Percentiles rank a stretch among this genome's conserved stretches.
Conservation (phyloP, 2,888 invertebrate species). For the Melanostoma mellinum region DNA sequence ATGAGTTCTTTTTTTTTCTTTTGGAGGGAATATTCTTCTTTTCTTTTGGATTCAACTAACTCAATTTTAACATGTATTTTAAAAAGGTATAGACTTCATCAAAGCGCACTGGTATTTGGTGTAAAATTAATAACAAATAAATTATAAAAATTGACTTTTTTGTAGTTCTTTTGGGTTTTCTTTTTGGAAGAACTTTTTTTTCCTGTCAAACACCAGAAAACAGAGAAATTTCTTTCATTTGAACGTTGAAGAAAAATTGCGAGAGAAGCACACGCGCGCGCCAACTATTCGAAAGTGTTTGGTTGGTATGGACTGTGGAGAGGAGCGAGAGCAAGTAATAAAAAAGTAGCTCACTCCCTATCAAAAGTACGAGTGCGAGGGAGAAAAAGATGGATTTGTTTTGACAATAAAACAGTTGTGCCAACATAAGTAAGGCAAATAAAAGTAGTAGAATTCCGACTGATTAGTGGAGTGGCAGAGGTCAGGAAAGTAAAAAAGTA, state of each 20-base stretch:
- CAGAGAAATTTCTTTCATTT: background rate
- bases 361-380: conserved; percentile 23
- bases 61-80: background rate
- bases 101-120: background rate
- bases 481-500: background rate
- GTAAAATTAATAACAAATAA: conserved; percentile 53
- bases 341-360: conserved; percentile 14
- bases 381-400: conserved; percentile 25
- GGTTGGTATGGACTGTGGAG: background rate
- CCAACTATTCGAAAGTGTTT: conserved; percentile 68
- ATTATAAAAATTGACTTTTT: conserved; percentile 53
- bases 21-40: conserved; percentile 55
- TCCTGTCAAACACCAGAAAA: background rate
- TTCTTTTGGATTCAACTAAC: background rate
- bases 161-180: conserved; percentile 21
- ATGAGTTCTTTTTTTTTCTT: conserved; percentile 34
- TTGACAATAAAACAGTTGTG: conserved; percentile 47
- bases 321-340: conserved; percentile 46
- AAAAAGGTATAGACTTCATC: too few species aligned
- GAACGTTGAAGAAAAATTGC: conserved; percentile 19
- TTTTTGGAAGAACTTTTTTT: conserved; percentile 25
- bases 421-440: conserved; percentile 6
- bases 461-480: background rate
- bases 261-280: conserved; percentile 68
- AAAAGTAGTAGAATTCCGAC: conserved; percentile 3